Base-by-base conservation (phyloP, 1,140 invertebrate species). In the Gryon sp. region DNA sequence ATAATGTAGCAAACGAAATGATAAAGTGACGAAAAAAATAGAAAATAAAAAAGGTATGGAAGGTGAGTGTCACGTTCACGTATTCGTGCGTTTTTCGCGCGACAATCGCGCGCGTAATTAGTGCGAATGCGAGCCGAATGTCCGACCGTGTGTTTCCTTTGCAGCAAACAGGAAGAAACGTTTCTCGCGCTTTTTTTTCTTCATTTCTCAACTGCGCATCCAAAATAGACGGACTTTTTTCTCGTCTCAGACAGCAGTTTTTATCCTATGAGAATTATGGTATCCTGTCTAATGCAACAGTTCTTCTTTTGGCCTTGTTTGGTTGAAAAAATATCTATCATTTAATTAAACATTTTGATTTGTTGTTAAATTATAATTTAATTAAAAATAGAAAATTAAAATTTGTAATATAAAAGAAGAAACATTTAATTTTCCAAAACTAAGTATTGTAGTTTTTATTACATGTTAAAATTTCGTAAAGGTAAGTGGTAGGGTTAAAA, bases 181-280 rank as follows among this genome's bases (percentile, higher is more conserved):
- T 22, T 63, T 63, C 43, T 66, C 19, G 2, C 6, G 6, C 38
- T 50, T 59, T 38, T 43, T n/a, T n/a, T n/a, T n/a, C n/a, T n/a
- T n/a, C n/a, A n/a, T n/a, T n/a, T n/a, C n/a, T 65, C 34, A 36
- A 32, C 43, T 60, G 14, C 30, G 65, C 57, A 30, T 34, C 41
- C 14, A 78, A 76, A 83, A 83, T 82, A 82, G 62, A 69, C 20
- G 34, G 20, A 34, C 15, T 55, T 72, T 78, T 81, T 78, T 50
- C 65, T 66, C 55, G 59, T 43, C 43, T 32, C 46, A 66, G 59
- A 68, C 57, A 46, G 9, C n/a, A 8, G 32, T 82, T 74, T 75
- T 76, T 76, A 76, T 59, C 32, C 36, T 62, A 75, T 34, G 55
- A 84, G 80, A 82, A 83, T 78, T 83, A 82, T 79, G 70, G 79